These are phyloP conservation scores for Pomatorhinus ruficollis DNA, from an alignment of 2,113 vertebrate species.

Conservation along the genomic window DNA sequence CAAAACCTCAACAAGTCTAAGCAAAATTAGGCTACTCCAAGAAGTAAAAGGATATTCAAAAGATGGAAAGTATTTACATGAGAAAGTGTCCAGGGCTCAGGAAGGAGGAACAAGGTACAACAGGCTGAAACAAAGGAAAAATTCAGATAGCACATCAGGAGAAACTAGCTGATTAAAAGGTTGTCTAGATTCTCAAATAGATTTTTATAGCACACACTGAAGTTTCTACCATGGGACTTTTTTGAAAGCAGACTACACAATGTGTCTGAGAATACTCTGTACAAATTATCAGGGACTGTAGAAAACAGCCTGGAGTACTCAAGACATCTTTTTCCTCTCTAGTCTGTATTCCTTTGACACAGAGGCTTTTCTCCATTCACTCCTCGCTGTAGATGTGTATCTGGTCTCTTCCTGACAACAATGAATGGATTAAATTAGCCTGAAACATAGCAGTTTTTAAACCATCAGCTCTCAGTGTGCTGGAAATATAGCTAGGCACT, in stretches of 20 bases:
- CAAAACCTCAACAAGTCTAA: slow-evolving; percentile 22
- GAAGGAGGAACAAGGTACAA: background rate
- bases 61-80: background rate
- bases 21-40: background rate
- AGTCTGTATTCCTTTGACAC: background rate
- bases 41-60: background rate
- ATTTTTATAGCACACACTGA: background rate
- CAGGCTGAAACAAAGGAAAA: slow-evolving; percentile 7
- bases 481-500: slow-evolving; percentile 4
- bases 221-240: background rate
- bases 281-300: background rate
- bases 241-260: background rate
- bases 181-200: background rate
- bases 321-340: background rate
- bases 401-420: background rate
- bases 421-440: background rate
- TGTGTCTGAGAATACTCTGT: background rate
- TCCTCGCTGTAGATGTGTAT: background rate
- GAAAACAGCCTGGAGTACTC: background rate
- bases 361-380: background rate
- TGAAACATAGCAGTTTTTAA: background rate
- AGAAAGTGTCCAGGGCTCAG: background rate
- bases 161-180: background rate
- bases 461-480: background rate
- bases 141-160: background rate